Base-by-base conservation (phyloP, 2,888 invertebrate species). In the Agonum fuliginosum region DNA sequence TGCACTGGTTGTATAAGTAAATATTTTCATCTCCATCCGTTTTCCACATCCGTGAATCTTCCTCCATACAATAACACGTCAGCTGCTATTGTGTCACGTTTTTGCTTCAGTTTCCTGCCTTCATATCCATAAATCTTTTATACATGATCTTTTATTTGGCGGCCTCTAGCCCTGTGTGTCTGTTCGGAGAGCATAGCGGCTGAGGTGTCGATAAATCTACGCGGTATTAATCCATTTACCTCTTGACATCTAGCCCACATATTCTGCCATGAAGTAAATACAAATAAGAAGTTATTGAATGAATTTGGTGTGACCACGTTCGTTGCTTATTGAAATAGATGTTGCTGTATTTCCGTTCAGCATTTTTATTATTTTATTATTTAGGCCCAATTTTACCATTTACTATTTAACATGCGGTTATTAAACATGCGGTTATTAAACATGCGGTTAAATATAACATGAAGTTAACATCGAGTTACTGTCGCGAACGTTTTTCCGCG, bases 61-160 rank as follows among this genome's bases (percentile, higher is more conserved):
- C 22, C 24, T n/a, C 12, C 12, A 12, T 37, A 37, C 22, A 10
- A 54, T 22, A 54, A 24, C 54, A 54, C 54, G 54, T 54, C 54
- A 54, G 54, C 54, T 54, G 54, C n/a, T 54, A 54, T 54, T 54
- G 54, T 54, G 54, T 54, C 54, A 54, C 24, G 54, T 24, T 54
- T 54, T 54, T 54, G 54, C 54, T 22, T 24, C 22, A 12, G 24
- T 20, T 48, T n/a, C 12, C 37, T 48, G 19, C 54, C 24, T 54
- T 54, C 24, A 54, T 54, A 54, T 54, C 54, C 54, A 54, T 54
- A 54, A 54, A 54, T 54, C 54, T 54, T 54, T 54, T 54, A 54
- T 54, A 54, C 54, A 54, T 54, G 54, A 54, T 54, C 22, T 54
- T 54, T 54, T 54, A 54, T 54, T 54, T 54, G 54, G 22, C 54